These are phyloP conservation scores for Drosophila prostipennis DNA, from an alignment of 2,888 invertebrate genomes.

Conservation along the genomic window DNA sequence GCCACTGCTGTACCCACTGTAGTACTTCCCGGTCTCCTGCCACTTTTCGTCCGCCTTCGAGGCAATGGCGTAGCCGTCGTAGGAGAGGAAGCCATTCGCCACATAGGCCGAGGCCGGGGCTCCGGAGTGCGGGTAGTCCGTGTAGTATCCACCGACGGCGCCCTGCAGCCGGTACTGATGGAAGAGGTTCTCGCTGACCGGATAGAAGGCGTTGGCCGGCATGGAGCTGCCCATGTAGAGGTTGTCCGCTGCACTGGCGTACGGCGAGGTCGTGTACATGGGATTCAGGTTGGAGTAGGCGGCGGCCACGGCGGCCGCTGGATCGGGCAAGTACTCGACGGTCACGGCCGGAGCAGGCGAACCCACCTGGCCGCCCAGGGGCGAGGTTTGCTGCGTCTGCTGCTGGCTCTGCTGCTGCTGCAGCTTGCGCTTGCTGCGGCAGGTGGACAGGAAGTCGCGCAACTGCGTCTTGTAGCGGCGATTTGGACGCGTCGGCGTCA, in stretches of 20 bases:
- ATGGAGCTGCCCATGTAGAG: conserved; percentile 85
- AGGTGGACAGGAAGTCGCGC: conserved; percentile 96
- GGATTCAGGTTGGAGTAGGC: conserved; percentile 92
- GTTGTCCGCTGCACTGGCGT: conserved; percentile 88
- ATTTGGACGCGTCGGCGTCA: conserved; percentile 92
- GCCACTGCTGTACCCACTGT: conserved; percentile 85
- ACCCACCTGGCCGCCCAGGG: conserved; percentile 84
- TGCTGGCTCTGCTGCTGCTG: conserved; percentile 85
- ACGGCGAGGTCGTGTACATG: conserved; percentile 90
- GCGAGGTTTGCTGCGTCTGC: conserved; percentile 83
- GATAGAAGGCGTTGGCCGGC: conserved; percentile 89
- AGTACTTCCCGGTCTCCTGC: conserved; percentile 85
- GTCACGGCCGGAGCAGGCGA: conserved; percentile 82
- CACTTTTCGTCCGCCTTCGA: conserved; percentile 84
- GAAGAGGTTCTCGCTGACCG: conserved; percentile 93
- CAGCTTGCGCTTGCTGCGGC: conserved; percentile 91
- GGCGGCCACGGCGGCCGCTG: conserved; percentile 88
- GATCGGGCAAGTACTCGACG: conserved; percentile 84
- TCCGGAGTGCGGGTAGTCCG: conserved; percentile 90
- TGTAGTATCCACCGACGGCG: conserved; percentile 89
- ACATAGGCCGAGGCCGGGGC: conserved; percentile 86
- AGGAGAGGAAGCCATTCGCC: conserved; percentile 91
- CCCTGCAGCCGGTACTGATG: conserved; percentile 95
- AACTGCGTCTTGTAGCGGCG: conserved; percentile 97
- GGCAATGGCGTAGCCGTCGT: conserved; percentile 86